Base-by-base conservation (phyloP, 2,113 vertebrate genomes). In the Brevimyrus niger region DNA sequence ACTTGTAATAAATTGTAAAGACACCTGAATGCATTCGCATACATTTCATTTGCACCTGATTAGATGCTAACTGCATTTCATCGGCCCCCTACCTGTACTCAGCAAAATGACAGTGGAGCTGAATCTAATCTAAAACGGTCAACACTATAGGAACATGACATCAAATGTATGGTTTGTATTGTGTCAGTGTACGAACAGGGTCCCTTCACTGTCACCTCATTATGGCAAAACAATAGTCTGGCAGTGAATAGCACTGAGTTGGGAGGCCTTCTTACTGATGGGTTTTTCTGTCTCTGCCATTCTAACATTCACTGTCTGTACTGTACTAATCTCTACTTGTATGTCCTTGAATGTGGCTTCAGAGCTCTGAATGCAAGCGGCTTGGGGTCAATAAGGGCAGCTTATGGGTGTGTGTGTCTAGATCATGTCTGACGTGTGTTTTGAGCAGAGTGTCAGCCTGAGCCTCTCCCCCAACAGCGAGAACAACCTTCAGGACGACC, bases 401-500 rank as follows among this genome's bases (percentile, higher is more conserved):
- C 0, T 27, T 65, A 11, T 50, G 42, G 7, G 23, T n/a, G 21
- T 69, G 53, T 69, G 58, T 73, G 89, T 47, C 53, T 15, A n/a
- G 76, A 21, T 21, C 2, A 5, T 46, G 23, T 23, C 19, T 47
- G 82, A 58, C 7, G 48, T 21, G 19, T 9, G 23, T n/a, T 47
- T 47, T 47, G 9, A 51, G 85, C 48, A 86, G 27, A 65, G 46
- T n/a, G 17, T 0, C n/a, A 31, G 61, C 19, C 76, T 42, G 17
- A 38, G 46, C 88, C 91, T 53, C 92, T 9, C 2, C 91, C 91
- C 86, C 7, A 90, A 42, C 90, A 99, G 98, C 95, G 98, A 99
- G 91, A 98, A 96, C 92, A 98, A 98, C 90, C 95, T 96, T 55
- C 98, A 99, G 91, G 98, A 99, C 93, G 98, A 98, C 89, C 96